These are phyloP conservation scores for Andrena bucephala DNA, from an alignment of 2,888 invertebrate species.

Conservation along the genomic window DNA sequence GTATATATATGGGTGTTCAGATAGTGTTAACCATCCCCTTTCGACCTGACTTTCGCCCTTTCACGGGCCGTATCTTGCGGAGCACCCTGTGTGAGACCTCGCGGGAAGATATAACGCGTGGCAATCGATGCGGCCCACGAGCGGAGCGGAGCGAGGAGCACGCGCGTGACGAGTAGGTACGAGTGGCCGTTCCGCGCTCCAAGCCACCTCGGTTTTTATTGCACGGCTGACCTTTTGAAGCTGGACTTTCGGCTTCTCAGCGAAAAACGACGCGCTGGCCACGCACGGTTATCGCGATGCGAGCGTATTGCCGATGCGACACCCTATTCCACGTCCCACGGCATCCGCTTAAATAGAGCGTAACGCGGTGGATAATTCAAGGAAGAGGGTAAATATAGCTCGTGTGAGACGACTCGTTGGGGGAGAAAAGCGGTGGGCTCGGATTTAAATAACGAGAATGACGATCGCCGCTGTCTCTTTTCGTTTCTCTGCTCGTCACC, in stretches of 20 bases:
- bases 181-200: conserved; percentile 41
- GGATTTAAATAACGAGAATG: conserved; percentile 55
- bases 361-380: conserved; percentile 46
- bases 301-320: conserved; percentile 19
- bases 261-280: conserved; percentile 14
- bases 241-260: conserved; percentile 31
- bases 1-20: neutral
- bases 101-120: neutral
- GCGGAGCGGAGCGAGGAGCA: conserved; percentile 16
- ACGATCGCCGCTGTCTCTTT: neutral
- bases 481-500: neutral
- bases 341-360: conserved; percentile 49
- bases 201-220: conserved; percentile 51
- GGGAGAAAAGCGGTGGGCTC: conserved; percentile 13
- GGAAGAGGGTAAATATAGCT: conserved; percentile 48
- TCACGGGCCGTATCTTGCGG: neutral
- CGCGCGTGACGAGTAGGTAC: conserved; percentile 38
- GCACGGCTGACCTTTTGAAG: conserved; percentile 54
- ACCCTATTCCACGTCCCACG: conserved; percentile 13
- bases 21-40: neutral
- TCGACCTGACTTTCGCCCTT: conserved; percentile 7
- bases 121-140: conserved; percentile 27
- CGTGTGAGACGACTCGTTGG: conserved; percentile 12
- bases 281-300: conserved; percentile 38
- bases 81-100: neutral